phyloP scores from a whole-genome alignment of 2,888 invertebrate species.

The Oscheius sp. region DNA sequence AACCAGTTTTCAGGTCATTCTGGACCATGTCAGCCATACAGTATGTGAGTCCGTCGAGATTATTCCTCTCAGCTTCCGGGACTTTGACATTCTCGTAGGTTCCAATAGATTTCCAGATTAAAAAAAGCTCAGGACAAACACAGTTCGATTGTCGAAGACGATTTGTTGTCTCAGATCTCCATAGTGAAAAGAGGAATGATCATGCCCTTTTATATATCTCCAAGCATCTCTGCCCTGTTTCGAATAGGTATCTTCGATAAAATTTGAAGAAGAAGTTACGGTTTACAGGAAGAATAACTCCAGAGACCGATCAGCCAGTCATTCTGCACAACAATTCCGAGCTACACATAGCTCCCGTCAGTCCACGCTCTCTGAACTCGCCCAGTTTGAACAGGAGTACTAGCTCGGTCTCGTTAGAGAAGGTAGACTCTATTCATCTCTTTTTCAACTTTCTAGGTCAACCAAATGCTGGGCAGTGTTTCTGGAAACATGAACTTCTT shows the following conservation, averaged over 20 bases:
- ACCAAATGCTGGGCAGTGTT: constrained; percentile 14
- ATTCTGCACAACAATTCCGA: constrained; percentile 52
- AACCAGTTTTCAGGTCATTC: constrained; percentile 49
- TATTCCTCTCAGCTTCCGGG: constrained; percentile 50
- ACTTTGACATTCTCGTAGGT: constrained; percentile 58
- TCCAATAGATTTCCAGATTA: background rate
- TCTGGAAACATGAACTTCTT: constrained; percentile 3
- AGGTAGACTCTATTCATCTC: background rate
- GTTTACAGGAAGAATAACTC: constrained; percentile 51
- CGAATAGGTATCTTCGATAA: constrained; percentile 47
- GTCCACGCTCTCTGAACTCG: constrained; percentile 3
- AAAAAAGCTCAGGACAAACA: constrained; percentile 41
- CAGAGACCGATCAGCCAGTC: constrained; percentile 48
- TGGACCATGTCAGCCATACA: constrained; percentile 50
- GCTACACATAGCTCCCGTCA: constrained; percentile 47
- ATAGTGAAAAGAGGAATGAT: constrained; percentile 60
- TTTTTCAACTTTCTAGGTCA: constrained; percentile 5
- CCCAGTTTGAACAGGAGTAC: background rate
- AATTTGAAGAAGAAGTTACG: background rate
- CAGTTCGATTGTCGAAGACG: constrained; percentile 55
- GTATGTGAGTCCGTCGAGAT: constrained; percentile 55
- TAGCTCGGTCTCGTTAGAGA: constrained; percentile 27
- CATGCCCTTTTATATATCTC: constrained; percentile 59
- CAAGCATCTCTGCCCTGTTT: constrained; percentile 54
- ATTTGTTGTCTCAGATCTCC: constrained; percentile 64